Percentiles rank a stretch among this genome's conserved stretches.
Evolutionary conservation across 2,797 vertebrate genomes (phyloP).

Genomic region (Anguilla obscura): DNA sequence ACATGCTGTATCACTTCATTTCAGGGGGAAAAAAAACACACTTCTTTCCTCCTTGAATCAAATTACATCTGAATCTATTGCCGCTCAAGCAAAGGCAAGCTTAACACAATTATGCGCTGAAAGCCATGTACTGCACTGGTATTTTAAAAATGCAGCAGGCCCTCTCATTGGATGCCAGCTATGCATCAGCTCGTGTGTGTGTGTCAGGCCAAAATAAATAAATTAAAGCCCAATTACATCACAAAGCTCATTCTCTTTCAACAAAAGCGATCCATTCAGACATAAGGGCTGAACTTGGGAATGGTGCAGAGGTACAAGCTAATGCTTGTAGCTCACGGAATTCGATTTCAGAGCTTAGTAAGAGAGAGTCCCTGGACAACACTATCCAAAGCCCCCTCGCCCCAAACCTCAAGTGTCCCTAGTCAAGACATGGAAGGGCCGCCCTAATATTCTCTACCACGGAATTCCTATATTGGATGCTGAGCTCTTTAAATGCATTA

Average conservation of each 20-base stretch:
- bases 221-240: background rate
- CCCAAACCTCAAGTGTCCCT: background rate
- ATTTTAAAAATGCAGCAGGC: background rate
- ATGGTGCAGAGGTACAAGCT: too few relatives aligned
- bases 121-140: background rate
- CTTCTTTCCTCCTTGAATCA: background rate
- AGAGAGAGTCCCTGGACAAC: background rate
- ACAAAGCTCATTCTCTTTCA: background rate
- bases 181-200: background rate
- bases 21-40: background rate
- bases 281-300: background rate
- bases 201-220: background rate
- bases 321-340: background rate
- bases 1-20: slow-evolving; percentile 20
- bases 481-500: background rate
- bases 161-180: background rate
- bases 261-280: background rate
- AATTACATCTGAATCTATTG: slow-evolving; percentile 22
- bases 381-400: slow-evolving; percentile 14
- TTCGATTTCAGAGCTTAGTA: background rate
- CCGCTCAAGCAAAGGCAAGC: slow-evolving; percentile 1
- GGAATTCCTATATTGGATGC: background rate
- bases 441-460: background rate
- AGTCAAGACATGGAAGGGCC: background rate
- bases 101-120: slow-evolving; percentile 14